Evolutionary conservation across 2,888 invertebrate genomes (phyloP), one percentile per base, ranked within the genome.

Genomic region (Ophioninae sp.): DNA sequence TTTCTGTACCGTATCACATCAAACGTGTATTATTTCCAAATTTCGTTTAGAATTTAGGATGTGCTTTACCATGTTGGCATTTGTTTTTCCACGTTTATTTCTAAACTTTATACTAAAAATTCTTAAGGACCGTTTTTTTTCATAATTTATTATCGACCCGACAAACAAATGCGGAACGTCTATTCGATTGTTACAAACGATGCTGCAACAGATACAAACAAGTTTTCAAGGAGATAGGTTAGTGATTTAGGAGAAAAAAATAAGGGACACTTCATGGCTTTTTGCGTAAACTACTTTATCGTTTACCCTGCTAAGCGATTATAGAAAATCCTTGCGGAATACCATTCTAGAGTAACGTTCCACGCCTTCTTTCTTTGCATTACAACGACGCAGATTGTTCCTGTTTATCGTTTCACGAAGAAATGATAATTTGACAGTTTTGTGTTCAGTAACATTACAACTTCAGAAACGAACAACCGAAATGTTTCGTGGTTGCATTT

Each of bases 21-120:
- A 3, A 30, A 30, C 30, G 30, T 3, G 30, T 30, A 30, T 30
- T 30, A 30, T 30, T 30, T 30, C 30, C 3, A 30, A 30, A 30
- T 30, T 30, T 30, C 3, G 30, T 30, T 30, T 30, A 30, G 1
- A 30, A 30, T 30, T 30, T 30, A 30, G 1, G 30, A 30, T 30
- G 61, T 76, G 72, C 85, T 65, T 68, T 80, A 78, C 70, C 79
- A 83, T 85, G 85, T 86, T 85, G n/a, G n/a, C n/a, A n/a, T n/a
- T 64, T 76, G 72, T 85, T 65, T 68, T 80, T 79, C 70, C 79
- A 83, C 83, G 85, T 86, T 85, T 86, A 86, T 79, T 68, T 68
- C 79, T 68, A 73, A 56, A 62, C 21, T 79, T 72, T 41, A 75
- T 17, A 57, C 68, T 56, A 56, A 68, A 78, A 77, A 85, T 79